Evolutionary conservation across 2,888 invertebrate species (phyloP).

Genomic region (Agriopis marginaria): DNA sequence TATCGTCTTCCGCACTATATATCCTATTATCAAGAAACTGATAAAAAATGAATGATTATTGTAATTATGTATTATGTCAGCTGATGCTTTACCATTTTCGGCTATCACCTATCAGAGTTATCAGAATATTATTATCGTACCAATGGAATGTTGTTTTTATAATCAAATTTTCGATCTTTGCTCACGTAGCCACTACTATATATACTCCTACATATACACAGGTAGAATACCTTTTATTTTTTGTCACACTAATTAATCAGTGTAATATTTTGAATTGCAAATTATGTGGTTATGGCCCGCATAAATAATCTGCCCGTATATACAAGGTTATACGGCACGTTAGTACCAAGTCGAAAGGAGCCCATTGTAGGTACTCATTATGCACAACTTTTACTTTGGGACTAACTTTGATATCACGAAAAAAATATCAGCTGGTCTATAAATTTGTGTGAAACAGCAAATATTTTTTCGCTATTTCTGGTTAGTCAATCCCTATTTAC

Average conservation of each 20-base stretch:
- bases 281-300: constrained; percentile 21
- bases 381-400: no score
- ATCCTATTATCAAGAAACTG: constrained; percentile 31
- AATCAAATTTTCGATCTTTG: constrained; percentile 15
- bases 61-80: constrained; percentile 25
- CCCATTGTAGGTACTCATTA: no score
- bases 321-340: no score
- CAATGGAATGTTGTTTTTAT: constrained; percentile 29
- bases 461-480: no score
- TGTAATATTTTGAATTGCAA: constrained; percentile 29
- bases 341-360: no score
- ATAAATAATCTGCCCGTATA: constrained; percentile 5
- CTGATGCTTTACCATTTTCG: constrained; percentile 20
- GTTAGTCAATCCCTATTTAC: no score
- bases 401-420: no score
- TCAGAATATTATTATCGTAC: constrained; percentile 24
- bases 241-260: constrained; percentile 27
- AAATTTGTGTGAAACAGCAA: no score
- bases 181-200: constrained; percentile 10
- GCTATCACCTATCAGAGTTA: constrained; percentile 23
- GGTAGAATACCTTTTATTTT: constrained; percentile 5
- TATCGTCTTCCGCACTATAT: constrained; percentile 48
- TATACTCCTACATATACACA: neutral
- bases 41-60: constrained; percentile 35
- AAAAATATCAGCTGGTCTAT: no score